Evolutionary conservation across 2,797 vertebrate species (phyloP), one percentile per base, ranked within the genome.

Genomic region (Coregonus sp.): DNA sequence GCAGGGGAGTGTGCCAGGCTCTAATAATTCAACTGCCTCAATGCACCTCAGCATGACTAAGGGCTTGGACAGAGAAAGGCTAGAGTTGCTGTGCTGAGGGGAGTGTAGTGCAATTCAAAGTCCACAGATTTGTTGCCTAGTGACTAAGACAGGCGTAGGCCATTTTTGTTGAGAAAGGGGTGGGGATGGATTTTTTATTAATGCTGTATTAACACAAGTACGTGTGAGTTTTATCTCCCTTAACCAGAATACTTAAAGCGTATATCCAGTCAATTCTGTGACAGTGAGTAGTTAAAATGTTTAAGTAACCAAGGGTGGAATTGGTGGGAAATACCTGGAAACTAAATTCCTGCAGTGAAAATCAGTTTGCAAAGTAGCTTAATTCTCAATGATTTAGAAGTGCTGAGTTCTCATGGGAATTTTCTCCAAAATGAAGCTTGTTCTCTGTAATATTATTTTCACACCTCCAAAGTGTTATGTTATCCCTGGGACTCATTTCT

Each of bases 1-100:
- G 81, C 29, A 20, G 70, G 37, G 78, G 80, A 18, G 4, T 70
- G 73, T 69, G 81, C 72, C 67, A 67, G 78, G 72, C 25, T 37
- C 75, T 74, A n/a, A 75, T 75, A 15, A 33, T 65, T 82, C 77
- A 77, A 51, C 74, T 29, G 29, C 61, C 67, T 69, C 65, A 54
- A 72, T 76, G 12, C 25, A 59, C 33, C 37, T 67, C 67, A 18
- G 47, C 47, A 16, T 74, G 68, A 70, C 68, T 67, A 76, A 0
- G 33, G 75, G 29, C 71, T 20, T 50, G 37, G 25, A 16, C 52
- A 54, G 12, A 54, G 52, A 54, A 54, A 5, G 16, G 5, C 14
- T 16, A 54, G 14, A 54, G 12, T 16, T 54, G 52, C 52, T 54
- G 16, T 47, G 40, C 40, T 47, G 75, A 47, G 40, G 40, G 40